These are phyloP conservation scores for Pyxicephalus adspersus DNA, from an alignment of 2,113 vertebrate genomes.

Conservation along the genomic window DNA sequence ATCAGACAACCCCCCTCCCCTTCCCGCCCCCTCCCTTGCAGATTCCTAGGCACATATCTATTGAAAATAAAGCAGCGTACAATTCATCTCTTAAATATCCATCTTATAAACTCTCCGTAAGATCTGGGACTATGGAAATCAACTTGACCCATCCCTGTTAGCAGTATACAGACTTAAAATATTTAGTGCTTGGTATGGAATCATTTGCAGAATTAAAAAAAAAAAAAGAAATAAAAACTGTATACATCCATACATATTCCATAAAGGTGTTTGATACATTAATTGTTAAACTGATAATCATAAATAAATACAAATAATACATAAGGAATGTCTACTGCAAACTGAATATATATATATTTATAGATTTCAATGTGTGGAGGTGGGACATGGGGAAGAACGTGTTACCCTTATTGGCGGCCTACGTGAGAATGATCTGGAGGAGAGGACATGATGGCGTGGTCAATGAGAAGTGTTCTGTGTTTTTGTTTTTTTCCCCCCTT, in stretches of 20 bases:
- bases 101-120: slow-evolving; percentile 76
- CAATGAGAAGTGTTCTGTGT: slow-evolving; percentile 69
- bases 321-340: slow-evolving; percentile 98
- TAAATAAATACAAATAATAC: slow-evolving; percentile 98
- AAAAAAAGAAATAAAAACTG: slow-evolving; percentile 74
- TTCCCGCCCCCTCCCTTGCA: slow-evolving; percentile 73
- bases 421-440: slow-evolving; percentile 75
- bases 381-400: slow-evolving; percentile 67
- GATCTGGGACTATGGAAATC: slow-evolving; percentile 76
- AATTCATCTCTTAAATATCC: slow-evolving; percentile 74
- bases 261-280: slow-evolving; percentile 80
- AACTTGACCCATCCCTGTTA: neutral
- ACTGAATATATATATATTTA: slow-evolving; percentile 78
- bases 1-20: slow-evolving; percentile 75
- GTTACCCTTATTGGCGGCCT: slow-evolving; percentile 83
- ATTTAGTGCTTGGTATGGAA: slow-evolving; percentile 86
- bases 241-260: slow-evolving; percentile 84
- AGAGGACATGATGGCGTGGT: slow-evolving; percentile 75
- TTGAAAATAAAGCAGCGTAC: slow-evolving; percentile 81
- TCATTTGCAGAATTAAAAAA: slow-evolving; percentile 88
- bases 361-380: slow-evolving; percentile 8
- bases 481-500: slow-evolving; percentile 63
- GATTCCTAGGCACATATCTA: slow-evolving; percentile 84
- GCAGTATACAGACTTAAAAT: slow-evolving; percentile 67
- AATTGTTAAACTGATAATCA: slow-evolving; percentile 88